Percentiles rank a stretch among this genome's conserved stretches.
phyloP scores from a whole-genome alignment of 1,140 invertebrate genomes.

The Drosophila saltans region DNA sequence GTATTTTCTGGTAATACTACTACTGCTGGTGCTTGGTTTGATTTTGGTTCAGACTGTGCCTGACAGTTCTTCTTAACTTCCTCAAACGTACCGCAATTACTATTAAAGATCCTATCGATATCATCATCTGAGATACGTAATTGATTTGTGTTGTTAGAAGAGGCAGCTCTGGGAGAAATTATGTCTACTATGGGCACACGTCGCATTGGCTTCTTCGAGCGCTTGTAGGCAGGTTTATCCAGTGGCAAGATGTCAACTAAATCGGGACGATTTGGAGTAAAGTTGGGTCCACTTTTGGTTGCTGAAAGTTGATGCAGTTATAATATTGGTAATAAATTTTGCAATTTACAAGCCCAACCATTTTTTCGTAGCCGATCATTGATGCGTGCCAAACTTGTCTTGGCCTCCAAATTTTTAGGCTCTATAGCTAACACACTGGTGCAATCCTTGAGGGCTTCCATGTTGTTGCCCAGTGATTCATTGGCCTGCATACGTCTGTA shows the following conservation, averaged over 20 bases:
- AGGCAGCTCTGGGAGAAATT: constrained; percentile 69
- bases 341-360: constrained; percentile 33
- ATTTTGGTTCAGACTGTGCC: neutral
- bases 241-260: constrained; percentile 85
- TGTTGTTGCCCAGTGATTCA: constrained; percentile 73
- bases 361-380: constrained; percentile 63
- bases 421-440: constrained; percentile 72
- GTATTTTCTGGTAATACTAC: constrained; percentile 8
- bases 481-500: constrained; percentile 82
- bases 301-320: constrained; percentile 36
- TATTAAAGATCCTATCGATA: constrained; percentile 80
- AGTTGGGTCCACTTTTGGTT: constrained; percentile 74
- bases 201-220: constrained; percentile 86
- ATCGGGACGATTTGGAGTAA: constrained; percentile 82
- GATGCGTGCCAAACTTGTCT: constrained; percentile 67
- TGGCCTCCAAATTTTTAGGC: constrained; percentile 75
- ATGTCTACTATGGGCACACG: constrained; percentile 85
- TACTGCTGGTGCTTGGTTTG: neutral
- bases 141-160: constrained; percentile 48
- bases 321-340: neutral
- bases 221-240: constrained; percentile 86
- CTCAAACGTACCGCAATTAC: constrained; percentile 68
- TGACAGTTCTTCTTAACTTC: constrained; percentile 54
- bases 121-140: constrained; percentile 78
- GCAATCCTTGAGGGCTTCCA: constrained; percentile 79